Evolutionary conservation across 2,888 invertebrate genomes (phyloP), one percentile per base, ranked within the genome.

Genomic region (Drosophila kambysellisi): DNA sequence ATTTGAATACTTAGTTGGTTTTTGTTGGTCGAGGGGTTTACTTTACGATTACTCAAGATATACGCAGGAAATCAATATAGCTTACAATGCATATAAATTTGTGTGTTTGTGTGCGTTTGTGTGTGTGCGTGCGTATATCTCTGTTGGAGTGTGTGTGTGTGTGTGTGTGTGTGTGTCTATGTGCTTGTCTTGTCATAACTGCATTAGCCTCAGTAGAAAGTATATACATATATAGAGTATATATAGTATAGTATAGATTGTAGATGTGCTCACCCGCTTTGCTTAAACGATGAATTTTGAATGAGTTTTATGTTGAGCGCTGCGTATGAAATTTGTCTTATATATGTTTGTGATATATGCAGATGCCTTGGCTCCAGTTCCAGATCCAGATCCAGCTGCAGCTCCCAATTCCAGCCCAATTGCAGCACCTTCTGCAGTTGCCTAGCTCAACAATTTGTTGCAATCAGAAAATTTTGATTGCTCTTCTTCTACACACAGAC

Each of bases 241-340:
- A 35, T 35, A 8, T 35, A 37, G 29, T 51, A 20, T 20, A 12
- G 35, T 15, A 7, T n/a, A 20, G 9, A 39, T 30, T 57, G 39
- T 41, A n/a, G 20, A 41, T 43, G 32, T 32, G 72, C 91, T 92
- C 65, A 92, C 91, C 91, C 77, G 91, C 78, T 87, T 92, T 92
- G 91, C 88, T 92, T 91, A 91, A 73, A 79, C 91, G 91, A 88
- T 92, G 89, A 92, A 92, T 92, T 91, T 92, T 92, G 91, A 92
- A 85, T 91, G 88, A 77, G 87, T 91, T 92, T 92, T 78, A 35
- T 62, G 58, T 76, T 50, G 54, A 62, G 79, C 81, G 79, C 76
- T 67, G 76, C 68, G 71, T 81, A 76, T 76, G 77, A 78, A 83
- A 76, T 52, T 52, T 43, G 43, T 48, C 29, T 56, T 33, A 35